phyloP scores from a whole-genome alignment of 30 jellyfish, hydroid and myxozoan species.

The Hydractinia symbiolongicarpus region DNA sequence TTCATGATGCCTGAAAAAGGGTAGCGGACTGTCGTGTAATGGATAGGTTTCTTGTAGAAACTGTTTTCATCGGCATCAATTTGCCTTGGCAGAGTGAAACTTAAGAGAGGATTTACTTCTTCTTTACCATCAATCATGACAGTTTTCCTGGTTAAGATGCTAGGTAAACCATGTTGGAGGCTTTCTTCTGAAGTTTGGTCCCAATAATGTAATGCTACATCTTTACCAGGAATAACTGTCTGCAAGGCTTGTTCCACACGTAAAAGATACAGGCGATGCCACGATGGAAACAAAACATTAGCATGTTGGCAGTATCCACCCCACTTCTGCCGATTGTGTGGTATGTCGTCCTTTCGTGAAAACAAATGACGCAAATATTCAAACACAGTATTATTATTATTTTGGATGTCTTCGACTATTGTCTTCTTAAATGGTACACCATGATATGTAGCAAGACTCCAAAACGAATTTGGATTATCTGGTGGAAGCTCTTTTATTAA shows the following conservation, averaged over 20 bases:
- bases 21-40: too few species aligned
- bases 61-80: too few species aligned
- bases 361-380: too few species aligned
- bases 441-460: slow-evolving; percentile 40
- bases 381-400: not conserved
- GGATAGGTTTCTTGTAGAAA: too few species aligned
- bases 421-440: slow-evolving; percentile 37
- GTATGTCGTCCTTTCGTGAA: not conserved
- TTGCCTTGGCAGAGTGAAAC: too few species aligned
- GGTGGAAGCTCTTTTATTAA: slow-evolving; percentile 13
- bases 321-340: not conserved
- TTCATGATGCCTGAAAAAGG: too few species aligned
- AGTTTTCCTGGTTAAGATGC: slow-evolving; percentile 9
- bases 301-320: slow-evolving; percentile 42
- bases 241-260: slow-evolving; percentile 32
- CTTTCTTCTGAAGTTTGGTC: slow-evolving; percentile 37
- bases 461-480: slow-evolving; percentile 23
- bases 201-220: slow-evolving; percentile 35
- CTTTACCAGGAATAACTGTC: slow-evolving; percentile 22
- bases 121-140: not conserved
- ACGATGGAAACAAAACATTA: slow-evolving; percentile 33
- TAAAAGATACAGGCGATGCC: slow-evolving; percentile 36
- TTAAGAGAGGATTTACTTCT: too few species aligned
- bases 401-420: not conserved
- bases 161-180: slow-evolving; percentile 25